Conservation (phyloP, 2,888 invertebrate species). For the Alsophila aescularia region DNA sequence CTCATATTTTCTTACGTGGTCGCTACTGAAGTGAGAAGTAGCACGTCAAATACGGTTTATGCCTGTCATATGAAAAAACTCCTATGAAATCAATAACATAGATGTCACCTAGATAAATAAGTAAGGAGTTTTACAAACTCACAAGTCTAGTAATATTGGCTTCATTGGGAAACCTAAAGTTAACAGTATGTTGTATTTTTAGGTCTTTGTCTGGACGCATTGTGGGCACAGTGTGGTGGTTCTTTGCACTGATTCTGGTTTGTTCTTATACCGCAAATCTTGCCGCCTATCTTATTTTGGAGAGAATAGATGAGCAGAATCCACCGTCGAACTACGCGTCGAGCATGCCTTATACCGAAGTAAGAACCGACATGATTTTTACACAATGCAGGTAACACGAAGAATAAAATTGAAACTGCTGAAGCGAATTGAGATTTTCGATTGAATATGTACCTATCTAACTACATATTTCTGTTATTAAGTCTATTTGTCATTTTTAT, state of each 20-base stretch:
- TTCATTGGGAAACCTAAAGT: too few relatives aligned
- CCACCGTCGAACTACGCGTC: slow-evolving; percentile 93
- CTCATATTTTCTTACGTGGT: too few relatives aligned
- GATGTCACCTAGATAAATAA: too few relatives aligned
- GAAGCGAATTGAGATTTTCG: slow-evolving; percentile 51
- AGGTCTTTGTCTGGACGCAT: slow-evolving; percentile 96
- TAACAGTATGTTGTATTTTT: slow-evolving; percentile 14
- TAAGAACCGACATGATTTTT: slow-evolving; percentile 76
- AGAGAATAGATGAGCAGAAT: slow-evolving; percentile 95
- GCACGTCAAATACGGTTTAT: too few relatives aligned
- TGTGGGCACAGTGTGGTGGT: slow-evolving; percentile 99
- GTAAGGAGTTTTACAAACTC: too few relatives aligned
- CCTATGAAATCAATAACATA: too few relatives aligned
- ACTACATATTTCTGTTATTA: too few relatives aligned
- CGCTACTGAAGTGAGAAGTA: too few relatives aligned
- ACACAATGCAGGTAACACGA: slow-evolving; percentile 65
- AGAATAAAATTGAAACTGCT: slow-evolving; percentile 38
- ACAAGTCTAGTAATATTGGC: too few relatives aligned
- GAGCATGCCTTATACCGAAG: slow-evolving; percentile 96
- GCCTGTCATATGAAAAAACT: too few relatives aligned
- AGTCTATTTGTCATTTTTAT: too few relatives aligned
- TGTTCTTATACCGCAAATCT: slow-evolving; percentile 99
- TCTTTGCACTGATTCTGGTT: slow-evolving; percentile 98
- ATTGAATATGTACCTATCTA: not conserved
- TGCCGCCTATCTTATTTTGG: slow-evolving; percentile 98